Evolutionary conservation across 2,797 vertebrate genomes (phyloP), one percentile per base, ranked within the genome.

Genomic region (Mus spretus): DNA sequence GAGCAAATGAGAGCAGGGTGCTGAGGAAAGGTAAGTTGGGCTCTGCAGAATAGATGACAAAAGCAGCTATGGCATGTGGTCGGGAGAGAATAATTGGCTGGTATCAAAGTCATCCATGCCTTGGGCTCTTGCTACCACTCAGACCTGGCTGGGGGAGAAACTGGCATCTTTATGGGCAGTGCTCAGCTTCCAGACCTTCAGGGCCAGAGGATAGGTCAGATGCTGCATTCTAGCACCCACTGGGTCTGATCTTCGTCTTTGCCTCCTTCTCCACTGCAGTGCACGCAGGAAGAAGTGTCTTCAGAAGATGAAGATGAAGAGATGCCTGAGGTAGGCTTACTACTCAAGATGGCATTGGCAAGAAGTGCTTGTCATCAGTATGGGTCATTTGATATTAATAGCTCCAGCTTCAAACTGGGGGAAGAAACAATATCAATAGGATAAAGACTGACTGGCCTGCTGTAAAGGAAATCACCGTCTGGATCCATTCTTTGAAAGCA

Each of bases 281-380:
- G 97, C 94, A 98, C 98, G 4, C 98, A 98, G 96, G 99, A 99
- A 83, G 99, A 99, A 80, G 99, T 99, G 96, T 99, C 99, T 74
- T 99, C 99, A 55, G 99, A 99, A 97, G 99, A 99, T 89, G 99
- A 99, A 98, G 99, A 99, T 4, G 99, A 99, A 92, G 99, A 99
- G 95, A 99, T 99, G 99, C 99, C 99, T 83, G 99, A 99, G 99
- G 99, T 99, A 93, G 96, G 96, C 26, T 26, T 11, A 34, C 0
- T 14, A 2, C 77, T 72, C 17, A 3, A 88, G 24, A 67, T 6
- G 6, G 92, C 40, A 6, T 4, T 67, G 78, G 63, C 12, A 6
- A 75, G 91, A 86, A 83, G 53, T 6, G 13, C 24, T 84, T 0
- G 17, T 55, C 53, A 37, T 65, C 47, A 31, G 57, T 20, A 15